A percentile compares a stretch with the other conserved stretches of the same genome.
These are phyloP conservation scores for Halcyon badia DNA, from an alignment of 2,797 vertebrate species.

Conservation along the genomic window DNA sequence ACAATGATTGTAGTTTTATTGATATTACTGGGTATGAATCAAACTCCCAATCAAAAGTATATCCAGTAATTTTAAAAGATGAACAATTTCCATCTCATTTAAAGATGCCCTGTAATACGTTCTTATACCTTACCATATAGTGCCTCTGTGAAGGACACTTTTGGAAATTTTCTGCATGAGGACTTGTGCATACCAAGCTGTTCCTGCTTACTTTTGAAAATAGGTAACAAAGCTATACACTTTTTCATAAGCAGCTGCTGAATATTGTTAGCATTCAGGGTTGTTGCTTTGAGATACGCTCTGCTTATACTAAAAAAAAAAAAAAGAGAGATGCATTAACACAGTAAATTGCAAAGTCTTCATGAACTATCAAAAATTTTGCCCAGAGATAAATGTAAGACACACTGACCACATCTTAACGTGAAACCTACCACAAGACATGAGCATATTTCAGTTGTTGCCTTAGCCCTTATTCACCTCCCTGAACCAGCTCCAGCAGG, in stretches of 20 bases:
- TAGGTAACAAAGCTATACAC: not conserved
- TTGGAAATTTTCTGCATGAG: not conserved
- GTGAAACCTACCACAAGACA: not conserved
- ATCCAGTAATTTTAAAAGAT: not conserved
- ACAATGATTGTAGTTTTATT: not conserved
- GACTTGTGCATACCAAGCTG: not conserved
- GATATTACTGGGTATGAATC: not conserved
- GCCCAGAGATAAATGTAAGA: not conserved
- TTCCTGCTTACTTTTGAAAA: not conserved
- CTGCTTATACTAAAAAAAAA: not conserved
- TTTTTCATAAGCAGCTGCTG: not conserved
- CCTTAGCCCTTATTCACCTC: not conserved
- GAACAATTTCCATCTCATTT: not conserved
- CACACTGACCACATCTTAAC: not conserved
- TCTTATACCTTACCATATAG: not conserved
- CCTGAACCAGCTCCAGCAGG: not conserved
- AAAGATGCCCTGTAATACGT: not conserved
- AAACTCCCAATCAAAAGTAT: not conserved
- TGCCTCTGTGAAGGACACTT: not conserved
- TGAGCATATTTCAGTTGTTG: fast-evolving
- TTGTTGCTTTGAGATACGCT: not conserved
- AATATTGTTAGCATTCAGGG: not conserved
- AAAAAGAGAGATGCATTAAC: not conserved
- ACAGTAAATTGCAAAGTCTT: not conserved
- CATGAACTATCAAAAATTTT: not conserved